Evolutionary conservation across 2,888 invertebrate species (phyloP), one percentile per base, ranked within the genome.

Genomic region (Folsomia manolachei): DNA sequence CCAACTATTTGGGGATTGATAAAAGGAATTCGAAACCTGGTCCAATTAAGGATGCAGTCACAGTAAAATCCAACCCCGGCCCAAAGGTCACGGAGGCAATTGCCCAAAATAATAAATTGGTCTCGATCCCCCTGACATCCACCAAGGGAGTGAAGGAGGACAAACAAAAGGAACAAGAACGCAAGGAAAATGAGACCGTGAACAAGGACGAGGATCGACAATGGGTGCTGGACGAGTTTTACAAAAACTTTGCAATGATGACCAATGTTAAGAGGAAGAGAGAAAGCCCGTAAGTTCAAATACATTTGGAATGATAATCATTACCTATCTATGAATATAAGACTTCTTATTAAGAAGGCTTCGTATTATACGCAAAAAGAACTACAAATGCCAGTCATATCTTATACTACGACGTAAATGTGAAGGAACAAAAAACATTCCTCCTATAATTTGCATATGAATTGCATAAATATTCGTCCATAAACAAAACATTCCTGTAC

Each of bases 1-100:
- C 92, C 0, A 90, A 92, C 81, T 93, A 94, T 82, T 93, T 94
- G 82, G 94, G 94, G 0, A 88, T 93, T 75, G 93, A 94, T 83
- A 88, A 90, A 76, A 89, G 92, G 73, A 11, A 27, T 18, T 4
- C 19, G 4, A 21, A 21, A 18, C 7, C 4, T 19, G 11, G 11
- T n/a, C 56, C 56, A 56, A 18, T 51, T 51, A 9, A 9, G 9
- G 51, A 9, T 11, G 7, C 56, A 7, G n/a, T n/a, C 56, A 56
- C 19, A n/a, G 56, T 19, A 14, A 14, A 7, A n/a, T 56, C 56
- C 56, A 56, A 18, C 21, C 56, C 56, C 4, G n/a, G 7, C n/a
- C 25, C 2, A 18, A 64, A 27, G 21, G 1, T 27, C n/a, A 21
- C 21, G 27, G 27, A 27, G 27, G 26, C 64, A 19, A n/a, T 27